A percentile compares a stretch with the other conserved stretches of the same genome.
These are phyloP conservation scores for Semicossyphus pulcher DNA, from an alignment of 2,113 vertebrate species.

Conservation along the genomic window DNA sequence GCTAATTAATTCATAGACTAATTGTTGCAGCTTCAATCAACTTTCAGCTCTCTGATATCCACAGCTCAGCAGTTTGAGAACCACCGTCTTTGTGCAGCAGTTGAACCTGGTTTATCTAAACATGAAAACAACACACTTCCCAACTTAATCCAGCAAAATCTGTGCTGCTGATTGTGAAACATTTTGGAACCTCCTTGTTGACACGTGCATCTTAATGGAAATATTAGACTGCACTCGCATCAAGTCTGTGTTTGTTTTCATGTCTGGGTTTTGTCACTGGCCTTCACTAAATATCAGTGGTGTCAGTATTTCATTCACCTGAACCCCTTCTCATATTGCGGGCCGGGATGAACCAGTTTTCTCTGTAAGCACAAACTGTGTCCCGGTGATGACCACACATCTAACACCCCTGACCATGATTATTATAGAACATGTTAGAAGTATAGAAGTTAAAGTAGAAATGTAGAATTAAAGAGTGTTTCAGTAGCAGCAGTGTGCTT, in stretches of 20 bases:
- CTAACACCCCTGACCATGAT: slow-evolving; percentile 32
- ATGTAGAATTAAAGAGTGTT: neutral
- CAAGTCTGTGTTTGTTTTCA: slow-evolving; percentile 39
- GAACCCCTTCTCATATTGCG: neutral
- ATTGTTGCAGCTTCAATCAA: neutral
- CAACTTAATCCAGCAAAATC: slow-evolving; percentile 18
- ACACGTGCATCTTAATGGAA: slow-evolving; percentile 1
- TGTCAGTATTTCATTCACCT: slow-evolving; percentile 28
- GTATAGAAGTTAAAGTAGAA: neutral
- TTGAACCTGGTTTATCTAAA: slow-evolving; percentile 64
- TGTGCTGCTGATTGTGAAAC: neutral
- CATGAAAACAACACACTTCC: slow-evolving; percentile 37
- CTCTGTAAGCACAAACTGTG: slow-evolving; percentile 35
- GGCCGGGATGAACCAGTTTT: slow-evolving; percentile 60
- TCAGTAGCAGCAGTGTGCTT: slow-evolving; percentile 5
- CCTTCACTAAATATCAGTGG: slow-evolving; percentile 25
- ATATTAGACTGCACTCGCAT: slow-evolving; percentile 12
- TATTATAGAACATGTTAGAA: slow-evolving; percentile 7
- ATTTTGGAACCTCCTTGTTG: neutral
- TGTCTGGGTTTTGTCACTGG: slow-evolving; percentile 3
- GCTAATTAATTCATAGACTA: neutral
- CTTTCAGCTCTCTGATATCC: neutral
- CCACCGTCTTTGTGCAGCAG: slow-evolving; percentile 33
- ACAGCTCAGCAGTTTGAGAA: slow-evolving; percentile 44
- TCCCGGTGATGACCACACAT: slow-evolving; percentile 34